These are phyloP conservation scores for Lasiommata megera DNA, from an alignment of 2,888 invertebrate species.

Conservation along the genomic window DNA sequence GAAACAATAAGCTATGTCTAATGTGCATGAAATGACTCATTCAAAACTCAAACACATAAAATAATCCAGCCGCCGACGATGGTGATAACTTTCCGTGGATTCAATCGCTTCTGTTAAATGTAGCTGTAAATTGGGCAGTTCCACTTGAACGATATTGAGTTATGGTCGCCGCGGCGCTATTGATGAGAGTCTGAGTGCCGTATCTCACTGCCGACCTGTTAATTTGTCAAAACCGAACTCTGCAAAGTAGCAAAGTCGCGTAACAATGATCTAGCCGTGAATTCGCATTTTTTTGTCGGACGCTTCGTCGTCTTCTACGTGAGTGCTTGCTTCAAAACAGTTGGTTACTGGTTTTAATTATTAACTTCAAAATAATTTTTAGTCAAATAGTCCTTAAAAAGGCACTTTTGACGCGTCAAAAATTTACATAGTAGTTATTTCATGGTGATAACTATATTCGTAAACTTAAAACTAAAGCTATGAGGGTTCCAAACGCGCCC, in stretches of 20 bases:
- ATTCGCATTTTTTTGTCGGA: too few relatives aligned
- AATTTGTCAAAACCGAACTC: slow-evolving; percentile 67
- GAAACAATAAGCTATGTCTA: not conserved
- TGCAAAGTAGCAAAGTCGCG: not conserved
- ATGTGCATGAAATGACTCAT: not conserved
- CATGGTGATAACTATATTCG: too few relatives aligned
- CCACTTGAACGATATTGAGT: slow-evolving; percentile 76
- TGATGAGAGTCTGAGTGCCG: slow-evolving; percentile 62
- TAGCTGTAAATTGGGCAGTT: slow-evolving; percentile 78
- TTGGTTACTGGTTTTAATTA: too few relatives aligned
- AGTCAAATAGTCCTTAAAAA: too few relatives aligned
- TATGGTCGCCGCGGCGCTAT: slow-evolving; percentile 68
- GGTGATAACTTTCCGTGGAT: slow-evolving; percentile 65
- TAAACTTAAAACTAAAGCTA: too few relatives aligned
- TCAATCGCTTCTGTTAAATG: slow-evolving; percentile 78
- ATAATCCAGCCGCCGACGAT: slow-evolving; percentile 10
- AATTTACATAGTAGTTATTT: too few relatives aligned
- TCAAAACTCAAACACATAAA: slow-evolving; percentile 4
- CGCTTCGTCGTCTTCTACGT: too few relatives aligned
- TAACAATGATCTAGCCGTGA: not conserved
- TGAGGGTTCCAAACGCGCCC: too few relatives aligned
- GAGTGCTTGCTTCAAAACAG: too few relatives aligned
- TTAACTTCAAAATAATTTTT: too few relatives aligned
- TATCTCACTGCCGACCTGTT: slow-evolving; percentile 63
- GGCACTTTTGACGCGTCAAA: too few relatives aligned